Conservation (phyloP, 2,797 vertebrate genomes). For the Chiloscyllium punctatum region DNA sequence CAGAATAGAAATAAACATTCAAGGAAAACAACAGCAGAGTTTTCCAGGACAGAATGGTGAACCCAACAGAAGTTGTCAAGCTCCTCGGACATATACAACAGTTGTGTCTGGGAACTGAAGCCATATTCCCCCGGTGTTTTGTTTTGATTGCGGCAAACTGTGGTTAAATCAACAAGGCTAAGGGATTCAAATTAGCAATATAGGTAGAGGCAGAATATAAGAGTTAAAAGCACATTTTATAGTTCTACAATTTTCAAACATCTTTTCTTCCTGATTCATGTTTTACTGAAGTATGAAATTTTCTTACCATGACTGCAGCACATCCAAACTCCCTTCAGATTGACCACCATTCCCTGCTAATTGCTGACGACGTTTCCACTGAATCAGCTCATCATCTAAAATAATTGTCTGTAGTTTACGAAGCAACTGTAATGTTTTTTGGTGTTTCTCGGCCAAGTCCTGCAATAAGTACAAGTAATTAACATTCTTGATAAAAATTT, state of each 20-base stretch:
- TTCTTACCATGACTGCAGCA: constrained; percentile 79
- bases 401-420: constrained; percentile 89
- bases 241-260: constrained; percentile 1
- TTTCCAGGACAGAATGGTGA: background rate
- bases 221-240: background rate
- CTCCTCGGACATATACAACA: background rate
- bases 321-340: constrained; percentile 80
- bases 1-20: background rate
- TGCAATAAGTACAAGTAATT: constrained; percentile 40
- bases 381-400: constrained; percentile 87
- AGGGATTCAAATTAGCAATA: background rate
- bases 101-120: background rate
- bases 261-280: background rate
- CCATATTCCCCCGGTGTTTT: background rate
- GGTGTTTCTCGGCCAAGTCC: constrained; percentile 88
- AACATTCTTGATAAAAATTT: background rate
- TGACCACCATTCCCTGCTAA: constrained; percentile 79
- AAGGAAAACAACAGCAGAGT: background rate
- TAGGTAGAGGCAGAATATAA: background rate
- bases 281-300: background rate
- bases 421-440: constrained; percentile 77
- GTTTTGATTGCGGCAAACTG: background rate
- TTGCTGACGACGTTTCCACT: constrained; percentile 93
- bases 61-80: background rate
- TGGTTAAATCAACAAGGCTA: background rate